Evolutionary conservation across 2,113 vertebrate genomes (phyloP).

Genomic region (Tyrannus savana): DNA sequence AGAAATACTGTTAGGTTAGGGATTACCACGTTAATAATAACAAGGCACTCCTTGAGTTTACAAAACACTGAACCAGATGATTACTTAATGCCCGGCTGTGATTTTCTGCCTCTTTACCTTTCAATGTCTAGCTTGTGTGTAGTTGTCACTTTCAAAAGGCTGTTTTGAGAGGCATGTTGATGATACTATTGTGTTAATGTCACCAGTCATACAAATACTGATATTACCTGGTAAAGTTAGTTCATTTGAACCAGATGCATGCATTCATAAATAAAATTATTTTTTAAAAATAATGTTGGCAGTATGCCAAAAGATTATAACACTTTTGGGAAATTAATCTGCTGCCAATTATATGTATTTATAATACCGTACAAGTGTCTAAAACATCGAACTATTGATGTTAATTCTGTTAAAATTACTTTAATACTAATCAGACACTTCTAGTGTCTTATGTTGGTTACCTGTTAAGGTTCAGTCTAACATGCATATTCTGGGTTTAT

Average conservation of each 20-base stretch:
- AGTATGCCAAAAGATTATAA: not conserved
- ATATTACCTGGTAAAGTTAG: constrained; percentile 8
- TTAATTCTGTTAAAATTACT: not conserved
- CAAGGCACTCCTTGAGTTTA: not conserved
- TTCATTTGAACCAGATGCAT: not conserved
- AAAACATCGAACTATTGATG: not conserved
- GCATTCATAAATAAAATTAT: not conserved
- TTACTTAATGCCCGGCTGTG: not conserved
- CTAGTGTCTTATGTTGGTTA: not conserved
- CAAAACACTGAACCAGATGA: not conserved
- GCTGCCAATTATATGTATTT: not conserved
- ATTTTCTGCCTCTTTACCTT: constrained; percentile 29
- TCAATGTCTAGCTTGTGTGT: not conserved
- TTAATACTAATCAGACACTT: not conserved
- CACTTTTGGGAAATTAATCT: not conserved
- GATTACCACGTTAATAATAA: not conserved
- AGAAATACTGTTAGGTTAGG: not conserved
- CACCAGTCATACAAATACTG: not conserved
- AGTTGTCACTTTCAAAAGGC: constrained; percentile 1
- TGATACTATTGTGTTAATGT: constrained; percentile 6
- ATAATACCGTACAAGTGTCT: not conserved
- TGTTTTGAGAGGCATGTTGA: not conserved
- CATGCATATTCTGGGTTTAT: not conserved
- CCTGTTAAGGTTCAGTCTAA: not conserved
- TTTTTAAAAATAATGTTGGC: not conserved